Conservation (phyloP, 2,113 vertebrate species). For the Sula dactylatra region DNA sequence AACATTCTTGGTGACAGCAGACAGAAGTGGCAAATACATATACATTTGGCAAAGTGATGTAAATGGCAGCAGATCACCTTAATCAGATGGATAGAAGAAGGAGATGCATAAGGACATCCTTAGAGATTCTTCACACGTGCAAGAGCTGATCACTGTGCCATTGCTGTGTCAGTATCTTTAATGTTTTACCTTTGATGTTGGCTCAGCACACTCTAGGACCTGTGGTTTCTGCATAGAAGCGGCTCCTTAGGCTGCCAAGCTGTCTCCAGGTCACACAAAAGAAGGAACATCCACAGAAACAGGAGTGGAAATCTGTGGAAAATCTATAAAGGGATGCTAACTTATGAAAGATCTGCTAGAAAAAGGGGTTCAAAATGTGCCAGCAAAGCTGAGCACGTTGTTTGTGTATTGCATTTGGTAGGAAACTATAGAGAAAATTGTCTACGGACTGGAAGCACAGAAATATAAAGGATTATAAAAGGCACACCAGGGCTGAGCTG, state of each 20-base stretch:
- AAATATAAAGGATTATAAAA: not conserved
- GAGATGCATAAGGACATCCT: not conserved
- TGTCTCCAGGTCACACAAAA: not conserved
- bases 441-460: not conserved
- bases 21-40: not conserved
- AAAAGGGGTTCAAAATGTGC: not conserved
- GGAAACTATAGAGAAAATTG: not conserved
- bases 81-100: not conserved
- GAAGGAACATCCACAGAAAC: not conserved
- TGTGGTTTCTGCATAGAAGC: conserved; percentile 4
- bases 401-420: not conserved
- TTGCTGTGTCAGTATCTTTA: conserved; percentile 44
- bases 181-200: conserved; percentile 50
- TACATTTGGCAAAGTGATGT: not conserved
- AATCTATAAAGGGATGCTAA: not conserved
- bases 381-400: not conserved
- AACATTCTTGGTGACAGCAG: not conserved
- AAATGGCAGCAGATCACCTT: not conserved
- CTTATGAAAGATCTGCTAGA: not conserved
- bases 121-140: conserved; percentile 9
- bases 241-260: not conserved
- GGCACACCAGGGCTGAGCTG: not conserved
- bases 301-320: not conserved
- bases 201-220: conserved; percentile 16
- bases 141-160: not conserved